Base-by-base conservation (phyloP, 2,113 vertebrate genomes). In the Holacanthus passer region DNA sequence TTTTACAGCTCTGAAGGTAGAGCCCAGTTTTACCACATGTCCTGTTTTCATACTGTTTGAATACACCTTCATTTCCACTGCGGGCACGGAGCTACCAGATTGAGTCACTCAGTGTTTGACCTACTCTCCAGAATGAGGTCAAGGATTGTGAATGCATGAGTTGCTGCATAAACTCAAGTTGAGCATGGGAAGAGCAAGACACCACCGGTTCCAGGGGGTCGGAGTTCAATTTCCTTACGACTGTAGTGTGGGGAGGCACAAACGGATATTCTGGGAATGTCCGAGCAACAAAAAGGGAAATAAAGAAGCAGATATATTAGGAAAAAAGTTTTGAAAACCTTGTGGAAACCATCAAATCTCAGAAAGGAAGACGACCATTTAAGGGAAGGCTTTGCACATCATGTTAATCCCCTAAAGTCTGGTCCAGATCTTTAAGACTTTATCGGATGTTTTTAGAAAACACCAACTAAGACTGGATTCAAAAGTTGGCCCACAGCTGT, bases 1-100 rank as follows among this genome's bases (percentile, higher is more conserved):
- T 53, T 68, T n/a, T 53, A 29, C 29, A 27, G 50, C 27, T 39
- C 53, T 22, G 20, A 27, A 75, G 35, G 35, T 53, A 35, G 50
- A 73, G 67, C 48, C 59, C 37, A 35, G 58, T 62, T 74, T 68
- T 65, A 29, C 81, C 83, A 82, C 81, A 69, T 62, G 62, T 81
- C 73, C 65, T 84, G 78, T 77, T 84, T 81, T 27, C 35, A 86
- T 29, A 37, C 35, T 19, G 37, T 63, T 70, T 77, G 37, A 77
- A 53, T 79, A 75, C 73, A 86, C 78, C 78, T 82, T 78, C 12
- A 45, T 81, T 82, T 86, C 83, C 64, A 72, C 72, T 45, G 45
- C 12, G n/a, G 62, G 9, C n/a, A 8, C 45, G 12, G 53, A 45
- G 50, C 53, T 24, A 31, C 59, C 11, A n/a, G 58, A 13, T 7